Conservation (phyloP, 2,113 vertebrate genomes). For the Climacteris rufus region DNA sequence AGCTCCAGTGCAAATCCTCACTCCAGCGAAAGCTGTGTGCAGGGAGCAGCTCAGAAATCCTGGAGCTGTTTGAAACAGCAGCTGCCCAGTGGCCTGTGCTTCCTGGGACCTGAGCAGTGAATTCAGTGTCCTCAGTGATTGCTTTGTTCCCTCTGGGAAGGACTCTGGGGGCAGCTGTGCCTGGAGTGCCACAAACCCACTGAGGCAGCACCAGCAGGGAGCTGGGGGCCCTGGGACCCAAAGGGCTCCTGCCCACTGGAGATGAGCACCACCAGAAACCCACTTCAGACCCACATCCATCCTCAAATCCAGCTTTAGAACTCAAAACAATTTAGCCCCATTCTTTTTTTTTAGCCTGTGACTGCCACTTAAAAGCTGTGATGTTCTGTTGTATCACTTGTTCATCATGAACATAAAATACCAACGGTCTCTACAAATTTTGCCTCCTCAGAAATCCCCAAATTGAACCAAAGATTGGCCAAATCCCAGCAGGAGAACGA, state of each 20-base stretch:
- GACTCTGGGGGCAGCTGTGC: background rate
- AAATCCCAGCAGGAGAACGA: constrained; percentile 60
- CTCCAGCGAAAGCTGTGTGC: fast-evolving
- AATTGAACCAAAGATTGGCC: constrained; percentile 66
- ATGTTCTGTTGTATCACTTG: background rate
- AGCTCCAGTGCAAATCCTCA: background rate
- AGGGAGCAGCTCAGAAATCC: background rate
- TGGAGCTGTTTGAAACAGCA: background rate
- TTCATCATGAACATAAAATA: background rate
- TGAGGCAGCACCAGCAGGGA: background rate
- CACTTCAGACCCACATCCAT: background rate
- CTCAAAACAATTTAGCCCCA: background rate
- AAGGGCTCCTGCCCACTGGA: background rate
- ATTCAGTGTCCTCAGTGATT: background rate
- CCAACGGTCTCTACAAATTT: too few species aligned
- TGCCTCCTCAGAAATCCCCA: constrained; percentile 69
- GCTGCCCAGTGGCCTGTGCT: background rate
- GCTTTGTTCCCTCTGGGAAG: background rate
- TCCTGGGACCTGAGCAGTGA: background rate
- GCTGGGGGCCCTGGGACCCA: background rate
- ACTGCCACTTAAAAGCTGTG: background rate
- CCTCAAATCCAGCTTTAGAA: background rate
- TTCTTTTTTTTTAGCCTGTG: background rate
- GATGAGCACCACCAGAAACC: background rate
- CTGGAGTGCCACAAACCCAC: background rate